Percentiles rank a stretch among this genome's conserved stretches.
phyloP scores from a whole-genome alignment of 1,140 invertebrate species.

The Archegozetes longisetosus region DNA sequence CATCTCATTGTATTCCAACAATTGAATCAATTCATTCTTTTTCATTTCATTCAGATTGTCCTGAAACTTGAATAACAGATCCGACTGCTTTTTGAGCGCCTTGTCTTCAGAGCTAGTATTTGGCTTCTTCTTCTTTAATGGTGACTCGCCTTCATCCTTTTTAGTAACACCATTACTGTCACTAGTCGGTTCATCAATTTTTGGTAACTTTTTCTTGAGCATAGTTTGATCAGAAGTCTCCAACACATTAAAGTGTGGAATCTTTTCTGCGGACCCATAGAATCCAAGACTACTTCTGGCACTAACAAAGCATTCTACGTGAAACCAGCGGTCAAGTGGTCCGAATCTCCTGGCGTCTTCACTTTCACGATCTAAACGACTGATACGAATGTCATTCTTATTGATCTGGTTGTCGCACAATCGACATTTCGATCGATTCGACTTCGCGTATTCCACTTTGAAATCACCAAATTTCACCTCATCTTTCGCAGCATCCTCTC shows the following conservation, averaged over 20 bases:
- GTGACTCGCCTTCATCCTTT: constrained; percentile 35
- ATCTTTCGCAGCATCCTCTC: constrained; percentile 21
- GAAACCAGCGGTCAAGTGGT: constrained; percentile 57
- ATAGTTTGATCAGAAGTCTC: constrained; percentile 52
- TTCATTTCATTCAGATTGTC: constrained; percentile 24
- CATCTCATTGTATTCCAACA: constrained; percentile 58
- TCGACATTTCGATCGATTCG: constrained; percentile 55
- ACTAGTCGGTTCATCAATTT: constrained; percentile 26
- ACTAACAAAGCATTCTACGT: constrained; percentile 78
- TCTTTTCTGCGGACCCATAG: constrained; percentile 44
- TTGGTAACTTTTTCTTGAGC: constrained; percentile 49
- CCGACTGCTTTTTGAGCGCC: constrained; percentile 50
- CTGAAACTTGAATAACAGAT: constrained; percentile 34
- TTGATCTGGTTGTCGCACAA: constrained; percentile 72
- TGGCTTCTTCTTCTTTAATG: constrained; percentile 7
- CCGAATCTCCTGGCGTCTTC: constrained; percentile 61
- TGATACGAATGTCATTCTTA: constrained; percentile 60
- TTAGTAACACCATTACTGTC: constrained; percentile 39
- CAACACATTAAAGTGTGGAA: constrained; percentile 57
- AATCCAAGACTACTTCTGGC: constrained; percentile 55
- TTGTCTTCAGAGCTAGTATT: constrained; percentile 40
- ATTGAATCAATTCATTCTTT: constrained; percentile 39
- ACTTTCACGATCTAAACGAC: constrained; percentile 70
- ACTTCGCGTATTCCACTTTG: constrained; percentile 73
- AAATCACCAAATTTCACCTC: constrained; percentile 41